Evolutionary conservation across 2,113 vertebrate genomes (phyloP), one percentile per base, ranked within the genome.

Genomic region (Scalopus aquaticus): DNA sequence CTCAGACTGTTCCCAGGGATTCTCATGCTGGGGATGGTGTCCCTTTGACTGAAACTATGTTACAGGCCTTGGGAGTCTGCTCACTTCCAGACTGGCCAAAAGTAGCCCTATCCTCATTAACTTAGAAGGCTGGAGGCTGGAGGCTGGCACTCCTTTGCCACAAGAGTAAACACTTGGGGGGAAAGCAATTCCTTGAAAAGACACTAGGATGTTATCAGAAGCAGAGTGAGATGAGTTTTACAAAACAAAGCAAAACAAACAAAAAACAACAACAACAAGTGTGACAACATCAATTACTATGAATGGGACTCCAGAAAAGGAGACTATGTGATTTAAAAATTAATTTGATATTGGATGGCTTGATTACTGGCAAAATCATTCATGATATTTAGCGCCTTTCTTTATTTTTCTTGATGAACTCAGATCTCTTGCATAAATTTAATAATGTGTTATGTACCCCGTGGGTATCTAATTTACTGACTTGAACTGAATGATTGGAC

Each of bases 361-460:
- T 93, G 88, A 93, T 93, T 81, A 92, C 49, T 87, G 92, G 72
- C 28, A 91, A 93, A 88, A 77, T 95, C 67, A 16, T n/a, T 92
- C 42, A 6, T 76, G 74, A 90, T 76, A 73, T 94, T 89, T 94
- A 91, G 62, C 95, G 82, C 93, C 81, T 96, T 94, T 86, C 81
- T 94, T 93, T 95, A 80, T 91, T 96, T 97, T 97, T 69, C 84
- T 96, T 93, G 96, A 97, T 93, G 88, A 95, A 78, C 92, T 96
- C 95, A 96, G 95, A 97, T 81, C 78, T 97, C 93, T 97, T 89
- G 81, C 80, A 96, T 93, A 94, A 78, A 95, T 96, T 94, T 95
- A 94, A 96, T 95, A 96, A 95, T 51, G 92, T 96, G 91, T 94
- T 94, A 97, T 90, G 39, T 69, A 90, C 82, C 90, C 80, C 95